phyloP scores from a whole-genome alignment of 2,113 vertebrate genomes.

The Echinops telfairi region DNA sequence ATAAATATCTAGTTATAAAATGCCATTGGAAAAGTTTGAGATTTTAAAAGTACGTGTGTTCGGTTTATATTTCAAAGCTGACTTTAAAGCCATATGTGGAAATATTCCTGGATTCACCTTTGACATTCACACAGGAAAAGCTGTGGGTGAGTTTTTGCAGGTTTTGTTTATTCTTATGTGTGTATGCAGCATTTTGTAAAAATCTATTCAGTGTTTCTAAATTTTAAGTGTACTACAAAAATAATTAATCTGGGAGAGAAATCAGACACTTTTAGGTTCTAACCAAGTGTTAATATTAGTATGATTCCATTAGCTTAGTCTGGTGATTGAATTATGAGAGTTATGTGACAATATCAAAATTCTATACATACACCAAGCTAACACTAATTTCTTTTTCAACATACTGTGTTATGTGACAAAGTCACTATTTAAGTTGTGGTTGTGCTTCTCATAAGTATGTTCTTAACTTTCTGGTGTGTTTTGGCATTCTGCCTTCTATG shows the following conservation, averaged over 20 bases:
- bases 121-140: conserved; percentile 92
- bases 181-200: background rate
- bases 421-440: background rate
- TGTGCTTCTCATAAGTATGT: background rate
- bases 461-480: background rate
- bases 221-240: background rate
- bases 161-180: conserved; percentile 38
- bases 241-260: background rate
- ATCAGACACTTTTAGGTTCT: background rate
- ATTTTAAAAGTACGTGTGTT: conserved; percentile 6
- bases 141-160: conserved; percentile 88
- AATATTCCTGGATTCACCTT: conserved; percentile 93
- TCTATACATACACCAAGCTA: background rate
- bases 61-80: conserved; percentile 84
- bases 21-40: conserved; percentile 56
- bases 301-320: background rate
- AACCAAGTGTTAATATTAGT: background rate
- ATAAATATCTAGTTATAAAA: conserved; percentile 47
- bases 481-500: background rate
- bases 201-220: background rate
- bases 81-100: conserved; percentile 90
- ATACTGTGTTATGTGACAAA: background rate
- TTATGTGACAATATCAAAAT: background rate
- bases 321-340: background rate
- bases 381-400: background rate